These are phyloP conservation scores for Panthera uncia DNA, from an alignment of 2,113 vertebrate species.

Conservation along the genomic window DNA sequence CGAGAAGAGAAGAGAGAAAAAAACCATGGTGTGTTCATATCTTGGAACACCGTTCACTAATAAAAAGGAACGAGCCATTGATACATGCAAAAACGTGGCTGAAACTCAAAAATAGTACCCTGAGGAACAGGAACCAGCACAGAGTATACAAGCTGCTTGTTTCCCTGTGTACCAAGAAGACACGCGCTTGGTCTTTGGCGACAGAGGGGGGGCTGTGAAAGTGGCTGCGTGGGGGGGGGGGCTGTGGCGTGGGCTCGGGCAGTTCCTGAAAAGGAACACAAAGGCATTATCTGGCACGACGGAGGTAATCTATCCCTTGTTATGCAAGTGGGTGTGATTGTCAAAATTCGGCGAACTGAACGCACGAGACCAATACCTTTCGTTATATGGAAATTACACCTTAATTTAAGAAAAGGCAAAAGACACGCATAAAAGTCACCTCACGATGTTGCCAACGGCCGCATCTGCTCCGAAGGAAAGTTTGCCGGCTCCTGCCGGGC, in stretches of 20 bases:
- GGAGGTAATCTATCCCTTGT: too few species aligned
- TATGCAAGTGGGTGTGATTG: background rate
- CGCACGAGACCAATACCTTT: rapidly evolving
- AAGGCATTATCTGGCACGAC: background rate
- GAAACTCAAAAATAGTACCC: background rate
- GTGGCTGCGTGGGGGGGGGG: background rate
- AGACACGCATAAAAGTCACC: background rate
- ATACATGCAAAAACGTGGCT: rapidly evolving
- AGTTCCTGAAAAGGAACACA: background rate
- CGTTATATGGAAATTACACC: background rate
- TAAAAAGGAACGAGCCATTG: background rate
- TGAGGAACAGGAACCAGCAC: background rate
- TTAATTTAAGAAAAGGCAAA: background rate
- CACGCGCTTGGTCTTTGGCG: background rate
- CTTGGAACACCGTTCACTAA: background rate
- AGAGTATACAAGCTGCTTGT: rapidly evolving
- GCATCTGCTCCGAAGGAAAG: background rate
- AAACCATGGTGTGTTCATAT: too few species aligned
- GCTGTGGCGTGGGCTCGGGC: rapidly evolving
- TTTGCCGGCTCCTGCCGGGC: too few species aligned
- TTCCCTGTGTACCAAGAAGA: background rate
- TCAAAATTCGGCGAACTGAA: background rate
- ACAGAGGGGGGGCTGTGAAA: too few species aligned
- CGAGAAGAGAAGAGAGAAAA: background rate
- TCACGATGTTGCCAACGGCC: background rate